Percentiles rank a stretch among this genome's conserved stretches.
phyloP scores from a whole-genome alignment of 1,140 invertebrate genomes.

The Tetramorium parvispinum region DNA sequence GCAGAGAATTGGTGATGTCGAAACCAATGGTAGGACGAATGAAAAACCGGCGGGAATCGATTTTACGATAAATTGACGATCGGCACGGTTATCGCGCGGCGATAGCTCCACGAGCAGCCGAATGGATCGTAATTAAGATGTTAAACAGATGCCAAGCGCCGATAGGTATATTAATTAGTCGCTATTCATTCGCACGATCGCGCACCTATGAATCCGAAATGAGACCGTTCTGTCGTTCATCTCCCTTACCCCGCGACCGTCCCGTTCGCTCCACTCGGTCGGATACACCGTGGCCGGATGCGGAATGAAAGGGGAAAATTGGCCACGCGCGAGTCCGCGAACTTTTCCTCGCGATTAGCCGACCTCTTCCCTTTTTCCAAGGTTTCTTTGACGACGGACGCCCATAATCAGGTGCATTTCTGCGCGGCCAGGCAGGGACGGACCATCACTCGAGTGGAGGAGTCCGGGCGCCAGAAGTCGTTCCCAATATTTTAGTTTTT shows the following conservation, averaged over 20 bases:
- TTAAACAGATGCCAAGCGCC: constrained; percentile 45
- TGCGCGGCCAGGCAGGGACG: too few relatives aligned
- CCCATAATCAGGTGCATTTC: constrained; percentile 22
- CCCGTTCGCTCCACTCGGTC: too few relatives aligned
- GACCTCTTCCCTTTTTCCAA: neutral
- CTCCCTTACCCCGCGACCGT: neutral
- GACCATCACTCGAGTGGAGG: too few relatives aligned
- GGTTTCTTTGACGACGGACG: neutral
- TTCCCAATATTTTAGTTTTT: too few relatives aligned
- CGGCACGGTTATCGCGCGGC: neutral
- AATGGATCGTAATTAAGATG: constrained; percentile 57
- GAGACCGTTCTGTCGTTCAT: neutral
- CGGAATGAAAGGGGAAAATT: constrained; percentile 30
- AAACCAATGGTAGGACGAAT: neutral
- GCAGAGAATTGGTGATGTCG: neutral
- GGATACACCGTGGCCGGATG: neutral
- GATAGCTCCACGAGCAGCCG: neutral
- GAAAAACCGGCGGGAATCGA: neutral
- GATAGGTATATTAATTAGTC: constrained; percentile 49
- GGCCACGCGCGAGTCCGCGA: neutral
- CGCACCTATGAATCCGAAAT: constrained; percentile 42
- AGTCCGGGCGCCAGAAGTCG: too few relatives aligned
- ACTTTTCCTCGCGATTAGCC: constrained; percentile 34
- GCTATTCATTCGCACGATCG: constrained; percentile 55
- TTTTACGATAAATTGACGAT: constrained; percentile 29